Evolutionary conservation across 2,113 vertebrate genomes (phyloP).

Genomic region (Cepphus grylle): DNA sequence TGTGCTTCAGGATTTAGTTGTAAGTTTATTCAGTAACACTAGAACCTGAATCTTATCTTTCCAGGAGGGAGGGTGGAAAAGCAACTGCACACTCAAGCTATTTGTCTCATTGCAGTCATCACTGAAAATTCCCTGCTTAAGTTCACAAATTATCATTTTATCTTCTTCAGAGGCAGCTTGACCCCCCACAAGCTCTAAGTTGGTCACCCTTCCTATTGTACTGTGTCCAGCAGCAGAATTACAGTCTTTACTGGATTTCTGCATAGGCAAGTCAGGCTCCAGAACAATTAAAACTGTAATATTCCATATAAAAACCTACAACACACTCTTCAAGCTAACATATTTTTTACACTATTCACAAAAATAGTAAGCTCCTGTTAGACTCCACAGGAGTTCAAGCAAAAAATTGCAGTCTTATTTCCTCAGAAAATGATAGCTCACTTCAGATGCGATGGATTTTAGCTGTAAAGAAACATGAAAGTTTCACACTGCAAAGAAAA

Average conservation of each 20-base stretch:
- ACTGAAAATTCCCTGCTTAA: background rate
- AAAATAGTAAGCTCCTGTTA: background rate
- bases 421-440: background rate
- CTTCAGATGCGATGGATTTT: background rate
- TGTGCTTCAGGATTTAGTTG: background rate
- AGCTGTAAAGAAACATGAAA: background rate
- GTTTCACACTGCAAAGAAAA: background rate
- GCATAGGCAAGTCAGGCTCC: background rate
- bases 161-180: background rate
- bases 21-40: background rate
- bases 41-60: background rate
- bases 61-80: background rate
- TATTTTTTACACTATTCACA: background rate
- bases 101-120: background rate
- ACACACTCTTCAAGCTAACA: background rate
- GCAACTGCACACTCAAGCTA: fast-evolving
- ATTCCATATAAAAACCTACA: background rate
- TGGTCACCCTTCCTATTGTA: background rate
- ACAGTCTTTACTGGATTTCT: background rate
- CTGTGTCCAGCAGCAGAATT: background rate
- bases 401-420: background rate
- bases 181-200: background rate
- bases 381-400: background rate
- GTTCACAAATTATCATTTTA: background rate
- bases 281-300: background rate